Conservation (phyloP, 2,113 vertebrate genomes). For the Bostrychus sinensis region DNA sequence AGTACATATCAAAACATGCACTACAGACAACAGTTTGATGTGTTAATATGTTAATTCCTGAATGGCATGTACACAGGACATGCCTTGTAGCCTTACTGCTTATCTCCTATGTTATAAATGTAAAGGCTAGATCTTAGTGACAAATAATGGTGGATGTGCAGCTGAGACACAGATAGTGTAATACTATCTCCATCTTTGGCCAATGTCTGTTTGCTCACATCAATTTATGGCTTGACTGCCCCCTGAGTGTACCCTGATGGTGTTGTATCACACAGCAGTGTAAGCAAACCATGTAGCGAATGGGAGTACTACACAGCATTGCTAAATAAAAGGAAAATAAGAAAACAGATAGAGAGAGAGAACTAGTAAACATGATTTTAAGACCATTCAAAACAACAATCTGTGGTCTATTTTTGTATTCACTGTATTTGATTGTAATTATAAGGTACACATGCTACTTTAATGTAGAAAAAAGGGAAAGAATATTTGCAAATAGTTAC, state of each 20-base stretch:
- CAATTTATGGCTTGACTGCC: constrained; percentile 18
- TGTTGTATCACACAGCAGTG: background rate
- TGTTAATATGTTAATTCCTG: too few species aligned
- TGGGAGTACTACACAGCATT: constrained; percentile 6
- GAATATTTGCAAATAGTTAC: background rate
- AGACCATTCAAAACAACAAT: background rate
- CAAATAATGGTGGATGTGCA: background rate
- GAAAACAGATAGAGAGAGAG: background rate
- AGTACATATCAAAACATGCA: too few species aligned
- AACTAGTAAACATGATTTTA: background rate
- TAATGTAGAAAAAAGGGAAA: too few species aligned
- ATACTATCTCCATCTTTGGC: background rate
- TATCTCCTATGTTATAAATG: background rate
- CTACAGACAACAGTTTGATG: too few species aligned
- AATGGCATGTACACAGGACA: too few species aligned
- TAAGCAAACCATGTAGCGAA: constrained; percentile 21
- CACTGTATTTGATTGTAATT: background rate
- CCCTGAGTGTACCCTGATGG: constrained; percentile 14
- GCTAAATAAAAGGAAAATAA: background rate
- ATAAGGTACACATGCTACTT: background rate
- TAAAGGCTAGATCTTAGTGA: background rate
- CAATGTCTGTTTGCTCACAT: background rate
- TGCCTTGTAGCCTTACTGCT: too few species aligned
- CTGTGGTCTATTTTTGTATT: background rate
- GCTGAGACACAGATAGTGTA: background rate